Conservation (phyloP, 2,113 vertebrate species). For the Pipa parva region DNA sequence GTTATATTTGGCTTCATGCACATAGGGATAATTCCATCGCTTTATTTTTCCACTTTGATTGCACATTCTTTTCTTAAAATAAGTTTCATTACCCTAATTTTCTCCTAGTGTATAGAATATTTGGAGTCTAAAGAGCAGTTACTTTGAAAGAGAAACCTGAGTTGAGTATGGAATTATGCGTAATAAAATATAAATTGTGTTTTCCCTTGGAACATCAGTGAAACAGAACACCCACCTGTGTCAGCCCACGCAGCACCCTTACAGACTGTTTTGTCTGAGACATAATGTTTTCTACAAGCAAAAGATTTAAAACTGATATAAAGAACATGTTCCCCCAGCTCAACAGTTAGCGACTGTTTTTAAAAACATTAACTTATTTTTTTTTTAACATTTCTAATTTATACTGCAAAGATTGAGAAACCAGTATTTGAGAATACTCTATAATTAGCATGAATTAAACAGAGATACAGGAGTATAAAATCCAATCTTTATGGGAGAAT, state of each 20-base stretch:
- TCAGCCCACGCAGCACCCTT: constrained; percentile 23
- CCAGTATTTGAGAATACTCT: neutral
- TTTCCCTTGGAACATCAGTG: constrained; percentile 11
- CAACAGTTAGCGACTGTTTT: constrained; percentile 17
- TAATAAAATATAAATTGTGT: constrained; percentile 22
- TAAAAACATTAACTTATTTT: constrained; percentile 11
- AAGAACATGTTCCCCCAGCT: constrained; percentile 27
- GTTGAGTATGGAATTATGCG: constrained; percentile 11
- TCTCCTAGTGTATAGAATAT: neutral
- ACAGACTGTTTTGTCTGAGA: constrained; percentile 39
- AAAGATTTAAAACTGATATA: constrained; percentile 37
- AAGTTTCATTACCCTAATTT: neutral
- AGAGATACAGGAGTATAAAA: neutral
- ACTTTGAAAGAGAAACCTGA: neutral
- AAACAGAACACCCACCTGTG: constrained; percentile 35
- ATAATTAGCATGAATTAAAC: constrained; percentile 16
- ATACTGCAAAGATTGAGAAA: neutral
- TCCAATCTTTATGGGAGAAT: neutral
- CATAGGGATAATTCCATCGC: neutral
- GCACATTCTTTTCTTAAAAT: neutral
- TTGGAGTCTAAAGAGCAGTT: neutral
- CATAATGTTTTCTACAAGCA: constrained; percentile 34
- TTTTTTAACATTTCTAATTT: constrained; percentile 14
- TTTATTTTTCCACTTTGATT: neutral
- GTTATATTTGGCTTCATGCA: neutral